Conservation (phyloP, 2,113 vertebrate genomes). For the Pristiophorus japonicus region DNA sequence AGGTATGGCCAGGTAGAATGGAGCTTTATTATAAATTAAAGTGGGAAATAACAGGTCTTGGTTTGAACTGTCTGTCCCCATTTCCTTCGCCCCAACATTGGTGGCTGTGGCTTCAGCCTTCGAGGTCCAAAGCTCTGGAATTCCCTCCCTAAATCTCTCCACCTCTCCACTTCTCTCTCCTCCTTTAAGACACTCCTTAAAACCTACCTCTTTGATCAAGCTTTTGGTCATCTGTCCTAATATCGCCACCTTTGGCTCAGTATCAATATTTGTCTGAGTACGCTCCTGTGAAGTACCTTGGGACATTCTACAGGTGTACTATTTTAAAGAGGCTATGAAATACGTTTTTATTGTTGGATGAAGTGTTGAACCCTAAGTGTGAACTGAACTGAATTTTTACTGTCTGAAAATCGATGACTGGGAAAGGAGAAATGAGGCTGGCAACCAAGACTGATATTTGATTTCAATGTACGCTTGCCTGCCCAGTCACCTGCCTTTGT, state of each 20-base stretch:
- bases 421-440: background rate
- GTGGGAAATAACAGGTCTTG: background rate
- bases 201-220: background rate
- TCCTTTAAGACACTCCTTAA: background rate
- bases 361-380: background rate
- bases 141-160: background rate
- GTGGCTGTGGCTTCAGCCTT: background rate
- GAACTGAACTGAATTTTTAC: background rate
- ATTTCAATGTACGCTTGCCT: background rate
- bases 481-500: background rate
- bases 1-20: background rate
- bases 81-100: background rate
- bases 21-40: background rate
- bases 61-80: background rate
- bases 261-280: background rate
- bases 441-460: background rate
- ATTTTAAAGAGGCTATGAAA: background rate
- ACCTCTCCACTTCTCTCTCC: background rate
- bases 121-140: background rate
- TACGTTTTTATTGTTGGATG: background rate
- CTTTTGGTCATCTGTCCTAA: background rate
- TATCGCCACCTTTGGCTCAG: background rate
- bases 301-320: background rate
- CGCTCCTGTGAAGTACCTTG: background rate
- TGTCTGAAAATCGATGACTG: background rate